phyloP scores from a whole-genome alignment of 2,888 invertebrate species.

The Cataglyphis rosenhaueri region DNA sequence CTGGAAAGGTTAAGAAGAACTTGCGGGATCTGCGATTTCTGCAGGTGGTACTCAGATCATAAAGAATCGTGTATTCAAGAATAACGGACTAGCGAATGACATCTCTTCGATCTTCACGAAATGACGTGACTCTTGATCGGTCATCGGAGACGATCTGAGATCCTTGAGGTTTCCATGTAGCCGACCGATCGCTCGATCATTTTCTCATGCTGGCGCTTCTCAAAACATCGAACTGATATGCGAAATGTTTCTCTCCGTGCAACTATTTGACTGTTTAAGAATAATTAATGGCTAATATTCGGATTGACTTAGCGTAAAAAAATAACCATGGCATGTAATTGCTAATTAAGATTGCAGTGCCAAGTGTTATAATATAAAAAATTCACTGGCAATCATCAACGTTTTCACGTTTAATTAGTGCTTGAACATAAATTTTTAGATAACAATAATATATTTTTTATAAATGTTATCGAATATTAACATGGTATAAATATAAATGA shows the following conservation, averaged over 20 bases:
- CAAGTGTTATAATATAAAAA: not conserved
- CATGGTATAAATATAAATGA: not conserved
- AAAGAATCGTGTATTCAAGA: conserved; percentile 64
- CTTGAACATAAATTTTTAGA: not conserved
- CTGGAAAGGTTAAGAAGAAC: conserved; percentile 60
- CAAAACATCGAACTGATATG: conserved; percentile 34
- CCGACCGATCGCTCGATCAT: conserved; percentile 61
- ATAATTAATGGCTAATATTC: not conserved
- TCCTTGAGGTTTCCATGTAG: conserved; percentile 67
- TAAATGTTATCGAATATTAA: not conserved
- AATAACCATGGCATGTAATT: not conserved
- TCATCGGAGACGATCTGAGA: conserved; percentile 66
- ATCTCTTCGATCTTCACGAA: conserved; percentile 74
- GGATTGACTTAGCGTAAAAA: not conserved
- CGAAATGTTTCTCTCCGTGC: conserved; percentile 47
- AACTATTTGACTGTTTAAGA: not conserved
- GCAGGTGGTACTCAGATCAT: conserved; percentile 69
- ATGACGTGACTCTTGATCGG: conserved; percentile 73
- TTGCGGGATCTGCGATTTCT: conserved; percentile 55
- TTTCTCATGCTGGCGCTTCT: conserved; percentile 65
- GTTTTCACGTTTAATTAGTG: not conserved
- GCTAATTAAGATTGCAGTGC: not conserved
- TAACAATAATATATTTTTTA: not conserved
- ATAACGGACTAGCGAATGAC: conserved; percentile 75
- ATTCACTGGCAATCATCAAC: not conserved